Percentiles rank a stretch among this genome's conserved stretches.
These are phyloP conservation scores for Anguilla obscura DNA, from an alignment of 2,797 vertebrate genomes.

Conservation along the genomic window DNA sequence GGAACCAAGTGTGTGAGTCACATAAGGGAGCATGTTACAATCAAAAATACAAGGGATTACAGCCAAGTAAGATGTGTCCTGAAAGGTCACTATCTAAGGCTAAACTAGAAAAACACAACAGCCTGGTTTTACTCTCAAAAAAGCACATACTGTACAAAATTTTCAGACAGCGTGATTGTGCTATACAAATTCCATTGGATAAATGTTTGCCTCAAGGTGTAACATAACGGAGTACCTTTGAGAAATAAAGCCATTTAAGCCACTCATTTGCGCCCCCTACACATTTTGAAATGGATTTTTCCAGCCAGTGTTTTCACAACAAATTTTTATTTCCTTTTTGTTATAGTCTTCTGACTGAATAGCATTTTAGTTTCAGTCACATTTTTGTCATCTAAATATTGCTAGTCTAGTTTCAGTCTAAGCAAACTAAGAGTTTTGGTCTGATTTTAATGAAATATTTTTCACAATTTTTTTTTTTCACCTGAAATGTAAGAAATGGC, in stretches of 20 bases:
- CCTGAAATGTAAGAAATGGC: neutral
- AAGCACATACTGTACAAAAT: neutral
- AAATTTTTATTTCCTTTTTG: neutral
- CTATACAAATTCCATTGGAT: neutral
- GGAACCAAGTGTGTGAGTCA: neutral
- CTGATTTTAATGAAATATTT: neutral
- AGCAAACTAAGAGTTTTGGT: neutral
- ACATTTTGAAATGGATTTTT: neutral
- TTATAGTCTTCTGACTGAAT: neutral
- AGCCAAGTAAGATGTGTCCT: neutral
- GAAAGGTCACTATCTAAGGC: neutral
- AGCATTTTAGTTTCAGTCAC: neutral
- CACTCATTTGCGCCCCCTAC: neutral
- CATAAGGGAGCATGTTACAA: neutral
- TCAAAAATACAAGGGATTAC: conserved; percentile 9
- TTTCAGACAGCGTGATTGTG: neutral
- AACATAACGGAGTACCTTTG: neutral
- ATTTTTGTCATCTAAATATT: neutral
- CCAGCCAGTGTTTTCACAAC: neutral
- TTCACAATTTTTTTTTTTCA: neutral
- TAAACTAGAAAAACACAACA: neutral
- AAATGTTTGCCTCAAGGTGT: conserved; percentile 1
- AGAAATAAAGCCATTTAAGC: neutral
- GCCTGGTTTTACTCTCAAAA: neutral
- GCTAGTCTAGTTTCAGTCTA: neutral